Percentiles rank a stretch among this genome's conserved stretches.
Evolutionary conservation across 2,888 invertebrate species (phyloP).

Genomic region (Nebria brevicollis): DNA sequence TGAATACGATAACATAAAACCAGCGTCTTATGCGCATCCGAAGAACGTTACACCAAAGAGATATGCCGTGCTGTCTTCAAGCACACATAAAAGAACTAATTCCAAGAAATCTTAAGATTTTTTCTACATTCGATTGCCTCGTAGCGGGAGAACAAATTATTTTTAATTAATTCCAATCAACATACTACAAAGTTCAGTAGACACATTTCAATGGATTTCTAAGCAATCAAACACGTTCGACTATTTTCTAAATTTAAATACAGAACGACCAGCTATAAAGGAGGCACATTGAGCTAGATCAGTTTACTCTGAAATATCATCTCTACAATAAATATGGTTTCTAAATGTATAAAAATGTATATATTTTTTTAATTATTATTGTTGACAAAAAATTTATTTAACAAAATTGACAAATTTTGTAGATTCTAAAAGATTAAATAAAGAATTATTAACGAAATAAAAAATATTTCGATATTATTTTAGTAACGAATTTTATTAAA

Average conservation of each 20-base stretch:
- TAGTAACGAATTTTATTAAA: no score
- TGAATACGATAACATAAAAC: neutral
- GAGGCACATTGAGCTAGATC: neutral
- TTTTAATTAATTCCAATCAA: slow-evolving; percentile 47
- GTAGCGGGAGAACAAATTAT: slow-evolving; percentile 36
- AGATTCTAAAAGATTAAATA: no score
- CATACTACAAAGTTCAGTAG: slow-evolving; percentile 31
- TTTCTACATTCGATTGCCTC: slow-evolving; percentile 16
- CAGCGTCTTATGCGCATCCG: slow-evolving; percentile 8
- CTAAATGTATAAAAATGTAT: neutral
- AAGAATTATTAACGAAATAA: no score
- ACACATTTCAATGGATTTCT: slow-evolving; percentile 43
- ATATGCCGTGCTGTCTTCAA: slow-evolving; percentile 1
- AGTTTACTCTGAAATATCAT: neutral
- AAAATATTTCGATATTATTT: no score
- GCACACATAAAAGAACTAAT: slow-evolving; percentile 17
- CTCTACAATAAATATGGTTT: neutral
- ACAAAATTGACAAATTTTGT: neutral
- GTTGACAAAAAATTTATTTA: neutral
- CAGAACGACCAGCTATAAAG: neutral
- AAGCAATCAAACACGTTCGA: slow-evolving; percentile 15
- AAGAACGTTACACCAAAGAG: neutral
- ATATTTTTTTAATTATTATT: no score
- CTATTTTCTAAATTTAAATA: slow-evolving; percentile 23
- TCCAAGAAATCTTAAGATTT: slow-evolving; percentile 11